These are phyloP conservation scores for Choristoneura fumiferana DNA, from an alignment of 1,140 invertebrate species.

Conservation along the genomic window DNA sequence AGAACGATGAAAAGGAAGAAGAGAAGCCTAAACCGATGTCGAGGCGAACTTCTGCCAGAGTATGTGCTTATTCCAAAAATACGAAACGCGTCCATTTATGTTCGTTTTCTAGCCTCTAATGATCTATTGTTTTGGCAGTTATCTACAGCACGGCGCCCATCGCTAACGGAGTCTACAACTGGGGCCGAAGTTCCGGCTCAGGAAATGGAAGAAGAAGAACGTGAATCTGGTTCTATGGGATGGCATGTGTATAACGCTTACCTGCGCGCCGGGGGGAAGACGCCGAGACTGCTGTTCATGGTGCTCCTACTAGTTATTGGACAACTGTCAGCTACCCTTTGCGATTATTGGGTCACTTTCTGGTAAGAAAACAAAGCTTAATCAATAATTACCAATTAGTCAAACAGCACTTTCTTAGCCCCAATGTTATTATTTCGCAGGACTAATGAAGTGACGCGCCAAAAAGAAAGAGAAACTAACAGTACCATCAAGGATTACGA, in stretches of 20 bases:
- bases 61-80: slow-evolving; percentile 32
- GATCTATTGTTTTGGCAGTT: slow-evolving; percentile 36
- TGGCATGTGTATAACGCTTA: slow-evolving; percentile 71
- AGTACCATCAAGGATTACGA: slow-evolving; percentile 49
- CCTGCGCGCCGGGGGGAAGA: slow-evolving; percentile 61
- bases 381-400: background rate
- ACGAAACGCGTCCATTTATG: background rate
- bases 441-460: slow-evolving; percentile 68
- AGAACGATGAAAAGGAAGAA: slow-evolving; percentile 54
- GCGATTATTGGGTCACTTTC: slow-evolving; percentile 78
- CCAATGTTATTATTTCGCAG: slow-evolving; percentile 33
- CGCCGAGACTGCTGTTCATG: slow-evolving; percentile 59
- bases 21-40: slow-evolving; percentile 59
- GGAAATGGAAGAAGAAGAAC: slow-evolving; percentile 73
- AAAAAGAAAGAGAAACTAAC: slow-evolving; percentile 59
- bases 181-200: slow-evolving; percentile 60
- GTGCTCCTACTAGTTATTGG: slow-evolving; percentile 68
- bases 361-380: slow-evolving; percentile 51
- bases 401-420: background rate
- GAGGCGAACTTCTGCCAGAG: slow-evolving; percentile 59
- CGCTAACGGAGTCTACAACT: slow-evolving; percentile 53
- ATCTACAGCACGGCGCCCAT: slow-evolving; percentile 61
- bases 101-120: background rate
- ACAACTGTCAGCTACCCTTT: slow-evolving; percentile 71
- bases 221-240: slow-evolving; percentile 77